These are phyloP conservation scores for Zonitis immaculata DNA, from an alignment of 2,888 invertebrate species.

Conservation along the genomic window DNA sequence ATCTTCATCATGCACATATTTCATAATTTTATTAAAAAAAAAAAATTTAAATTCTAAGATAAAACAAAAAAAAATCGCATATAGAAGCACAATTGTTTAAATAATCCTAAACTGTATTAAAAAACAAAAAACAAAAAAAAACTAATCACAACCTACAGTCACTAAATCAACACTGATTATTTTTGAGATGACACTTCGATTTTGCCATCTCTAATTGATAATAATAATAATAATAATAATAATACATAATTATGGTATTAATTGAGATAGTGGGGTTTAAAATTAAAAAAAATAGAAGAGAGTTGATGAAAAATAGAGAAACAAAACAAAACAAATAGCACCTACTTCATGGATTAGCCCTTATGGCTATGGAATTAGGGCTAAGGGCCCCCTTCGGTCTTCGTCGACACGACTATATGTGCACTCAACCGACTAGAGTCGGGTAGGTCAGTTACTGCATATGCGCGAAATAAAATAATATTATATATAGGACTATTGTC, in stretches of 20 bases:
- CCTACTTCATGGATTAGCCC: conserved; percentile 38
- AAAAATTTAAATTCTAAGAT: not conserved
- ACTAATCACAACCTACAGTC: conserved; percentile 15
- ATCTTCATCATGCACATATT: conserved; percentile 41
- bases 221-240: no score
- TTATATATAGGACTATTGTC: conserved; percentile 25
- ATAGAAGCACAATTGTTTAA: not conserved
- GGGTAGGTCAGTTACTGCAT: conserved; percentile 49
- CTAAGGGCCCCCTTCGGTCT: conserved; percentile 37
- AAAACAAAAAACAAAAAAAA: conserved; percentile 9
- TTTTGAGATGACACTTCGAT: conserved; percentile 19
- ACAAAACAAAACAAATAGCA: no score
- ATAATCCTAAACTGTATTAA: conserved; percentile 6
- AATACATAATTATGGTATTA: no score
- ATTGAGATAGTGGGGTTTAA: no score
- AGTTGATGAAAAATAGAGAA: no score
- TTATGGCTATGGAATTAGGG: conserved; percentile 44
- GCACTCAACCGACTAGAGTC: conserved; percentile 44
- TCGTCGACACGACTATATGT: conserved; percentile 35
- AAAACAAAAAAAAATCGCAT: conserved; percentile 11
- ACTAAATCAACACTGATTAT: conserved; percentile 14
- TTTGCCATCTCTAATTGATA: no score
- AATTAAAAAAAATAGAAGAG: no score
- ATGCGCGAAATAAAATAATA: conserved; percentile 44
- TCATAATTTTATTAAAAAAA: conserved; percentile 30